phyloP scores from a whole-genome alignment of 1,140 invertebrate genomes.

The Heliconius nattereri region DNA sequence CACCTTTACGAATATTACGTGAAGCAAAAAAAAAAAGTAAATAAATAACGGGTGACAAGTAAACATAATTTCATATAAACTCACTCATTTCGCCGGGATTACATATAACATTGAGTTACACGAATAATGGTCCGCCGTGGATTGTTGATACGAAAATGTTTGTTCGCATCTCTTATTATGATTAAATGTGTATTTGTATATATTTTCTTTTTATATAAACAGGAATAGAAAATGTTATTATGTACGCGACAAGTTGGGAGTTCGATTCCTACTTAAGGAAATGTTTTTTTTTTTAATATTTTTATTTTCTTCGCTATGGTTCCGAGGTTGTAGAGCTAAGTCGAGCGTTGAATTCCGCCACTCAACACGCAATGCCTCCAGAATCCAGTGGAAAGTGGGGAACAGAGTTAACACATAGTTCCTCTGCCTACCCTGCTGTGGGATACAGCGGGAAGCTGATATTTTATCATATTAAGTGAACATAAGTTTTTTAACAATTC shows the following conservation, averaged over 20 bases:
- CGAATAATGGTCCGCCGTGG: conserved; percentile 49
- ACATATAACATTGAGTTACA: conserved; percentile 63
- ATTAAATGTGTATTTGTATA: neutral
- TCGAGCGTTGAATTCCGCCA: too few relatives aligned
- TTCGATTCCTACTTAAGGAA: too few relatives aligned
- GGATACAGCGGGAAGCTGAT: neutral
- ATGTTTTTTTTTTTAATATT: too few relatives aligned
- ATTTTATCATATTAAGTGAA: neutral
- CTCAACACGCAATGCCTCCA: neutral
- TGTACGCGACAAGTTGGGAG: too few relatives aligned
- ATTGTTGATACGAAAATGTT: conserved; percentile 9
- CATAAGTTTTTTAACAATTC: neutral
- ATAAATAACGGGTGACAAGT: conserved; percentile 55
- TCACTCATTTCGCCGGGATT: conserved; percentile 69
- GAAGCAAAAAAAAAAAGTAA: conserved; percentile 39
- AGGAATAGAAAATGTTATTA: too few relatives aligned
- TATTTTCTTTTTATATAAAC: neutral
- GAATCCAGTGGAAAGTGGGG: too few relatives aligned
- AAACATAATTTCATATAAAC: conserved; percentile 73
- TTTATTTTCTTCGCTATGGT: too few relatives aligned
- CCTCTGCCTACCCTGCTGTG: neutral
- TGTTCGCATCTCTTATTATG: conserved; percentile 13
- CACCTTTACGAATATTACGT: conserved; percentile 21
- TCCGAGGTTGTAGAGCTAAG: too few relatives aligned
- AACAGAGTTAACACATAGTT: too few relatives aligned